Evolutionary conservation across 2,113 vertebrate genomes (phyloP), one percentile per base, ranked within the genome.

Genomic region (Xiphias gladius): DNA sequence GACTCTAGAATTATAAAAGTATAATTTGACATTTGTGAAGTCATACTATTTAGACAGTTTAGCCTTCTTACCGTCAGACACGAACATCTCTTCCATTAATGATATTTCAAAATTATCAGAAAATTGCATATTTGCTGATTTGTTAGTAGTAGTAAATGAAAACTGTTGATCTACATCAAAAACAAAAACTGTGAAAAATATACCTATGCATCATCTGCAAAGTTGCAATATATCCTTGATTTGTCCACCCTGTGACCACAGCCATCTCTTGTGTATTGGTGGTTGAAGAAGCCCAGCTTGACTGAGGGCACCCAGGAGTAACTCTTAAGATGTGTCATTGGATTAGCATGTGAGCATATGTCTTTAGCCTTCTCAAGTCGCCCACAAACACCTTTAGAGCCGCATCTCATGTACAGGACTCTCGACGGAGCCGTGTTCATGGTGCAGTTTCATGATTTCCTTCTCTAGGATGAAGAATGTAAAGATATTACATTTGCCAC

Each of bases 271-370:
- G 54, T 64, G 80, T 88, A 72, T 48, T 57, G 37, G 50, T 66
- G 76, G 5, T 43, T 61, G 12, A 59, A 79, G 71, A 39, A 43
- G 52, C 72, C 32, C 78, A 24, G 76, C 12, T n/a, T 32, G 72
- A 77, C 70, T 91, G 90, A 89, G 76, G 86, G 91, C 91, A 84
- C 90, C 91, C 54, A 83, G 84, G 26, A 85, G 75, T 76, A 24
- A 67, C 79, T 84, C 87, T 89, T 91, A 95, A 96, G 89, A 94
- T 81, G 82, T 94, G 95, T 97, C 96, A 99, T 97, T 96, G 96
- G 95, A 97, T 99, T 98, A 99, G 94, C 93, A 89, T 94, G 93
- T 95, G 91, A 95, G 95, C 95, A 88, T 92, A 94, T 96, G 93
- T 88, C 91, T 86, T 91, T 93, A 94, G 88, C 94, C 89, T 87